These are phyloP conservation scores for Psophia crepitans DNA, from an alignment of 2,113 vertebrate species.

Conservation along the genomic window DNA sequence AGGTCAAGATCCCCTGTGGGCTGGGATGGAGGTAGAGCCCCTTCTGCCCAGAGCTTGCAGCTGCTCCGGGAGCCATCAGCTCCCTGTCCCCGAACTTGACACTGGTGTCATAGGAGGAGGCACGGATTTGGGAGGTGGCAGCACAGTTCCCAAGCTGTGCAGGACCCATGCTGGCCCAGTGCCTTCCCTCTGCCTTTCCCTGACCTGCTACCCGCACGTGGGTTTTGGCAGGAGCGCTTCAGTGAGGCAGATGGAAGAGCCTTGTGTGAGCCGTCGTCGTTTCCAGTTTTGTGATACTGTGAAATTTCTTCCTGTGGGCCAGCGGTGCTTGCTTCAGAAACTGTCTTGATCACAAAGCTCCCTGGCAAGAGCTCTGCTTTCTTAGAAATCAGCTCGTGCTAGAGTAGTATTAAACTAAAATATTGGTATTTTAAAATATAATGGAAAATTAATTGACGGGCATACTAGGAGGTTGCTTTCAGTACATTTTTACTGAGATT, in stretches of 20 bases:
- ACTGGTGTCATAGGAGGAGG: background rate
- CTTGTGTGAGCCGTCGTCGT: rapidly evolving
- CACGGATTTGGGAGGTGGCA: background rate
- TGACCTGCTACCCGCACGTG: background rate
- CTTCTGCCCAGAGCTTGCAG: background rate
- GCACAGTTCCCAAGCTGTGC: background rate
- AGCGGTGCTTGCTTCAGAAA: rapidly evolving
- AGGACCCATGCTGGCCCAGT: background rate
- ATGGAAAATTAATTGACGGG: background rate
- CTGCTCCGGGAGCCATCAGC: background rate
- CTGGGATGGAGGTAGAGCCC: background rate
- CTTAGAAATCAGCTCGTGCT: background rate
- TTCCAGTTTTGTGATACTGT: background rate
- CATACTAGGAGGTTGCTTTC: background rate
- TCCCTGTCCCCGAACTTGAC: background rate
- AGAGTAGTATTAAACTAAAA: background rate
- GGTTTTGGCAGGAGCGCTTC: background rate
- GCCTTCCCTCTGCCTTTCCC: background rate
- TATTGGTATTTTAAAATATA: background rate
- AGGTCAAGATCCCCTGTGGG: background rate
- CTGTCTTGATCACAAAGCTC: background rate
- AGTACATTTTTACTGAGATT: background rate
- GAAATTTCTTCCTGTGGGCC: background rate
- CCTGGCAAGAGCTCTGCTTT: background rate
- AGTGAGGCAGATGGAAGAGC: background rate